Percentiles rank a stretch among this genome's conserved stretches.
phyloP scores from a whole-genome alignment of 2,797 vertebrate species.

The Xyrichtys novacula region DNA sequence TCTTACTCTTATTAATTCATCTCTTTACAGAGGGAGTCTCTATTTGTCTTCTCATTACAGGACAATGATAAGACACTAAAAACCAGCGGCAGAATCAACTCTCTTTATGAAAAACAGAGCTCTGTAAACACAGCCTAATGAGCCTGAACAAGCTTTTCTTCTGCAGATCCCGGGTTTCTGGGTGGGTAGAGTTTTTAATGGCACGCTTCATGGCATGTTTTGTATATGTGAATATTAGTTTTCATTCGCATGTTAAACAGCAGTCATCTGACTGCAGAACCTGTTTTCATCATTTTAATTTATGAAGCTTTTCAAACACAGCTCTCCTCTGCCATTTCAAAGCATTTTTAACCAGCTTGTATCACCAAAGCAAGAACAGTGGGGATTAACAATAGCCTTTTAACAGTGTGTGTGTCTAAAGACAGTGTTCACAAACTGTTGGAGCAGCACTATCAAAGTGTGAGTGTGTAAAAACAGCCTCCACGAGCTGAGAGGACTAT shows the following conservation, averaged over 20 bases:
- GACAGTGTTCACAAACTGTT: slow-evolving; percentile 9
- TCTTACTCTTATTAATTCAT: slow-evolving; percentile 24
- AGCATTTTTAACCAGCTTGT: background rate
- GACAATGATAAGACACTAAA: slow-evolving; percentile 33
- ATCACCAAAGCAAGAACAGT: slow-evolving; percentile 10
- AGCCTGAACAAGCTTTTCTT: slow-evolving; percentile 29
- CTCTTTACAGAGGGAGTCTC: slow-evolving; percentile 25
- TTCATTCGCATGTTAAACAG: slow-evolving; percentile 27
- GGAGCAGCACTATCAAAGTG: slow-evolving; percentile 30
- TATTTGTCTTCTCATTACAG: slow-evolving; percentile 21
- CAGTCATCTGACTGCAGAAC: slow-evolving; percentile 3
- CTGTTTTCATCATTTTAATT: slow-evolving; percentile 3
- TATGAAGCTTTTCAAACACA: background rate
- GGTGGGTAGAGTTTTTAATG: background rate
- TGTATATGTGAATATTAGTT: slow-evolving; percentile 6
- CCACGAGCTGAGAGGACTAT: slow-evolving; percentile 40
- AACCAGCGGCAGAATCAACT: slow-evolving; percentile 18
- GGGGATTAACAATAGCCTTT: slow-evolving; percentile 17
- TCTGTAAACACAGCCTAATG: slow-evolving; percentile 64
- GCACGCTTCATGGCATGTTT: no score
- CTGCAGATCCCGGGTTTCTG: no score
- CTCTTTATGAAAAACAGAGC: slow-evolving; percentile 30
- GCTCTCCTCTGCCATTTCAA: slow-evolving; percentile 1
- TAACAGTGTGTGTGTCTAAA: slow-evolving; percentile 23
- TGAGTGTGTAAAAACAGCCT: slow-evolving; percentile 37